Conservation (phyloP, 53 echinoderm and acorn worm species). For the Apostichopus leukothele region DNA sequence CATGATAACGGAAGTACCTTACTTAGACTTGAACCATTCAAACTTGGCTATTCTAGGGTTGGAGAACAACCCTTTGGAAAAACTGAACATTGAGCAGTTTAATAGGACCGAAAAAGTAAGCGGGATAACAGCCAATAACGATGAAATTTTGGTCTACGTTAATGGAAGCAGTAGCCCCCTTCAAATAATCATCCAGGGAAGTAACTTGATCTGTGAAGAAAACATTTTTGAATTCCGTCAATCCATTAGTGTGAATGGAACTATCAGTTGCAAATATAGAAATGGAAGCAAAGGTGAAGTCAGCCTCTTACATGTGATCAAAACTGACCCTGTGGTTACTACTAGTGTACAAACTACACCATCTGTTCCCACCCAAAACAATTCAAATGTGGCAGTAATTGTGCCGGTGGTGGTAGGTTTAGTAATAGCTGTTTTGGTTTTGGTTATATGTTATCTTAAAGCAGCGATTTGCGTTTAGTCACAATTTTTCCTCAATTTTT, state of each 20-base stretch:
- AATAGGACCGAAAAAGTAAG: neutral
- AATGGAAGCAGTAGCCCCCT: neutral
- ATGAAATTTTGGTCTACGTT: neutral
- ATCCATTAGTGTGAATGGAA: neutral
- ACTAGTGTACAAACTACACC: too few relatives aligned
- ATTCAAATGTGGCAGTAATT: too few relatives aligned
- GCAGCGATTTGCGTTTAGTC: too few relatives aligned
- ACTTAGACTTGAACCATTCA: neutral
- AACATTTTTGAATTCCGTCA: neutral
- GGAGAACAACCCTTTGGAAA: neutral
- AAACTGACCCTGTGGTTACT: too few relatives aligned
- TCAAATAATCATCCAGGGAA: neutral
- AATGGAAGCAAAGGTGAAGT: neutral
- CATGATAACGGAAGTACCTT: neutral
- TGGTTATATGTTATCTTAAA: too few relatives aligned
- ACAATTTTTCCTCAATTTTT: too few relatives aligned
- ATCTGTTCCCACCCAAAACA: too few relatives aligned
- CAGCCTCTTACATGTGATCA: too few relatives aligned
- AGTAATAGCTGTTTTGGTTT: too few relatives aligned
- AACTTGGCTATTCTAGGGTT: neutral
- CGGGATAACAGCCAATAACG: neutral
- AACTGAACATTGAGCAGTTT: neutral
- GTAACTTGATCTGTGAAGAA: neutral
- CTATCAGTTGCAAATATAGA: neutral
- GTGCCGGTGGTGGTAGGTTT: too few relatives aligned